These are phyloP conservation scores for Pongo pygmaeus DNA, from an alignment of 2,113 vertebrate genomes.

Conservation along the genomic window DNA sequence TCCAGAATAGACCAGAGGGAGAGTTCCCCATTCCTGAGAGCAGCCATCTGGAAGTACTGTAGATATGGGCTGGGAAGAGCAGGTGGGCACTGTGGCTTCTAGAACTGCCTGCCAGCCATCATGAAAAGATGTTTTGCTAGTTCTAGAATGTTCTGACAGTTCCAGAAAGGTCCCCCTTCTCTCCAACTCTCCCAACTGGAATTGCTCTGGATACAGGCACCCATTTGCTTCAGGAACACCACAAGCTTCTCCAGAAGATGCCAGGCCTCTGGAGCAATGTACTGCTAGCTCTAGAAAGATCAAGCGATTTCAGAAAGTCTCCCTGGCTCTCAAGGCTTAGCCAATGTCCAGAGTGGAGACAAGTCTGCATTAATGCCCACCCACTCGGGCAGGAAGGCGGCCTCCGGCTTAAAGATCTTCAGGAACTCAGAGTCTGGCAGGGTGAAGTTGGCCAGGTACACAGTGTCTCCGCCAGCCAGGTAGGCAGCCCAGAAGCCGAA, in stretches of 20 bases:
- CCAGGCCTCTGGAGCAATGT: background rate
- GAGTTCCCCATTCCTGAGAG: no score
- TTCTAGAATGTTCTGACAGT: background rate
- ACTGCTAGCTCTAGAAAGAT: accelerated
- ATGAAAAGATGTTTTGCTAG: background rate
- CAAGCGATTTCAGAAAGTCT: background rate
- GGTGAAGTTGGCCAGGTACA: constrained; percentile 82
- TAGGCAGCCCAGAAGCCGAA: constrained; percentile 82
- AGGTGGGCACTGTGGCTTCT: background rate
- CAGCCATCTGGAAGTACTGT: background rate
- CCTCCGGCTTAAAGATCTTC: constrained; percentile 71
- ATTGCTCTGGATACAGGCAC: background rate
- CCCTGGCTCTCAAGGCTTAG: background rate
- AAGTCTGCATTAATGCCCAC: constrained; percentile 77
- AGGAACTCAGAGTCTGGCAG: constrained; percentile 73
- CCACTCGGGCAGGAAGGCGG: constrained; percentile 79
- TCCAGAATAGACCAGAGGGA: background rate
- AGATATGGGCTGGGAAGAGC: background rate
- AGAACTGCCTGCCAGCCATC: background rate
- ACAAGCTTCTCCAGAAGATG: background rate
- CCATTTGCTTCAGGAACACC: background rate
- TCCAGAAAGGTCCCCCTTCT: background rate
- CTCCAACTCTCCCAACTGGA: background rate
- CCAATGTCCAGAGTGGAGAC: constrained; percentile 49
- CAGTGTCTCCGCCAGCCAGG: constrained; percentile 72